phyloP scores from a whole-genome alignment of 2,113 vertebrate species.

The Himantopus leucocephalus region DNA sequence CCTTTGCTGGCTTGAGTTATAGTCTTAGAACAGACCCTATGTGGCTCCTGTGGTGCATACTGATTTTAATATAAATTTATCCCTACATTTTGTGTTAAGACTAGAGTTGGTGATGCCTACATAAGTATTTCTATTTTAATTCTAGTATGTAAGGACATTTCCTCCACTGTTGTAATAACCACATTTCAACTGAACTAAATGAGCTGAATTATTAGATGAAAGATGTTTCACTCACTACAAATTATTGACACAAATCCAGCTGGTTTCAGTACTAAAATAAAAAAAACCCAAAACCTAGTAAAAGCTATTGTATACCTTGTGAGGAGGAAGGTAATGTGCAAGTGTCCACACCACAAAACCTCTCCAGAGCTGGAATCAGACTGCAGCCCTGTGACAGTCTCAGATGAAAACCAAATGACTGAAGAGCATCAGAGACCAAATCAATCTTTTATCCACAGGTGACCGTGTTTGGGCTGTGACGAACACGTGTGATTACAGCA shows the following conservation, averaged over 20 bases:
- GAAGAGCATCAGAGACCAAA: background rate
- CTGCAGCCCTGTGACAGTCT: background rate
- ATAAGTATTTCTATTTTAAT: background rate
- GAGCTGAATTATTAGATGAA: background rate
- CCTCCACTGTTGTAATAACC: background rate
- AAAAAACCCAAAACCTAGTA: background rate
- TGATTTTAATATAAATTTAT: background rate
- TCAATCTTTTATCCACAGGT: background rate
- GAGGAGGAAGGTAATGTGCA: background rate
- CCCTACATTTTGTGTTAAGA: background rate
- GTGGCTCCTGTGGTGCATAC: background rate
- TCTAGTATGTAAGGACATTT: background rate
- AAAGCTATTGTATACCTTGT: background rate
- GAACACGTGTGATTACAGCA: accelerated
- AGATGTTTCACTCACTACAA: background rate
- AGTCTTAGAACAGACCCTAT: background rate
- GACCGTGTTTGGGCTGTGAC: background rate
- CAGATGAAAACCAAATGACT: background rate
- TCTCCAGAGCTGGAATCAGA: background rate
- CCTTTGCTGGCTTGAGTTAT: background rate
- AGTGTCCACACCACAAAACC: background rate
- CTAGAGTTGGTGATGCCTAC: background rate
- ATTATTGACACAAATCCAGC: background rate
- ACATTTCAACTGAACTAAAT: background rate
- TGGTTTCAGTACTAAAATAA: background rate